Conservation (phyloP, 2,888 invertebrate genomes). For the Adineta ricciae region DNA sequence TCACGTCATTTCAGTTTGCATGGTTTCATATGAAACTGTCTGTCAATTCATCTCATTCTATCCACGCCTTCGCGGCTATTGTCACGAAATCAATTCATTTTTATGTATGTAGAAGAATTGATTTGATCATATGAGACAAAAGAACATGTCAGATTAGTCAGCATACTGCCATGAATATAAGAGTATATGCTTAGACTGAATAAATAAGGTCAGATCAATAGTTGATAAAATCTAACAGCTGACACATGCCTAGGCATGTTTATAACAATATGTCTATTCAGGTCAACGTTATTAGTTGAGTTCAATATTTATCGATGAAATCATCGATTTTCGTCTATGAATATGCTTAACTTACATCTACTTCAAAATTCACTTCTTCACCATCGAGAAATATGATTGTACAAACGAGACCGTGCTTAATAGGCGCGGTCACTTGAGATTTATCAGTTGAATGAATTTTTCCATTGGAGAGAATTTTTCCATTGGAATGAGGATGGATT, state of each 20-base stretch:
- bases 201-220: background rate
- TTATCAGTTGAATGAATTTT: background rate
- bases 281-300: background rate
- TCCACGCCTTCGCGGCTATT: background rate
- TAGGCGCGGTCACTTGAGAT: background rate
- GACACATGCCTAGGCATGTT: background rate
- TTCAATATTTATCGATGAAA: no score
- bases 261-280: background rate
- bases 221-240: background rate
- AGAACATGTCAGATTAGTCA: background rate
- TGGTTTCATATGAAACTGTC: no score
- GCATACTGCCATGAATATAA: background rate
- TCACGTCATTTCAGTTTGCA: background rate
- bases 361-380: conserved; percentile 10
- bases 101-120: background rate
- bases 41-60: no score
- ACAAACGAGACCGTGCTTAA: background rate
- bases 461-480: background rate
- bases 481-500: background rate
- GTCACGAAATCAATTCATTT: background rate
- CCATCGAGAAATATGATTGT: background rate
- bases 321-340: no score
- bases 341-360: background rate
- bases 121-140: background rate
- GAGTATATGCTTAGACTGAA: conserved; percentile 3